Base-by-base conservation (phyloP, 2,797 vertebrate genomes). In the Hyperoplus lanceolatus region DNA sequence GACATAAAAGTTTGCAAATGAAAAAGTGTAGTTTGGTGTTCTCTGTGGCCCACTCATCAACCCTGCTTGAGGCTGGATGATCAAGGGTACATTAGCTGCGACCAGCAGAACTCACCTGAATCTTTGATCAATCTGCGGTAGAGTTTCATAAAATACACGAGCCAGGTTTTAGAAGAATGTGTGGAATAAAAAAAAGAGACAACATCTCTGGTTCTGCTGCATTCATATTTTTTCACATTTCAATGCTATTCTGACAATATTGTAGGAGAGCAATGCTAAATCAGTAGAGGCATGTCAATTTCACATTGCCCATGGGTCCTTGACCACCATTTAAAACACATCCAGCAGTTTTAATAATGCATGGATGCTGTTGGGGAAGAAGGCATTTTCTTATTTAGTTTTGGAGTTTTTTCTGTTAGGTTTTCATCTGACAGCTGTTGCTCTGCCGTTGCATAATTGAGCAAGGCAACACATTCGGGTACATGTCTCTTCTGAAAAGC, bases 361-460 rank as follows among this genome's bases (percentile, higher is more conserved):
- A 70, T 16, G 1, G 29, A 62, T 15, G 43, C 60, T 45, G 46
- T 5, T 58, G 16, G 49, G 59, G 9, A 54, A 14, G 21, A 38
- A 18, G 11, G 8, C 21, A 54, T 62, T 62, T 41, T 55, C 14
- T 64, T 18, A 21, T 43, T 39, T 14, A 5, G 18, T 46, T 49
- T 57, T 8, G 11, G 39, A 80, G 16, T 60, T 6, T 29, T 29
- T 29, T 29, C 29, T 29, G 29, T 29, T 0, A 16, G 59, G 6
- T 59, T 55, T 80, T 80, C 7, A 69, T 82, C 69, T 74, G 76
- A 66, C 66, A 84, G 67, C 60, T 77, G 64, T 76, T 86, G 72
- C 79, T n/a, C 7, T 57, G 66, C 29, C 38, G 8, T 41, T 71
- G 39, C 42, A 63, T 70, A 83, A 80, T 13, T 56, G 62, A 74